phyloP scores from a whole-genome alignment of 2,888 invertebrate species.

The Ectemnius cavifrons region DNA sequence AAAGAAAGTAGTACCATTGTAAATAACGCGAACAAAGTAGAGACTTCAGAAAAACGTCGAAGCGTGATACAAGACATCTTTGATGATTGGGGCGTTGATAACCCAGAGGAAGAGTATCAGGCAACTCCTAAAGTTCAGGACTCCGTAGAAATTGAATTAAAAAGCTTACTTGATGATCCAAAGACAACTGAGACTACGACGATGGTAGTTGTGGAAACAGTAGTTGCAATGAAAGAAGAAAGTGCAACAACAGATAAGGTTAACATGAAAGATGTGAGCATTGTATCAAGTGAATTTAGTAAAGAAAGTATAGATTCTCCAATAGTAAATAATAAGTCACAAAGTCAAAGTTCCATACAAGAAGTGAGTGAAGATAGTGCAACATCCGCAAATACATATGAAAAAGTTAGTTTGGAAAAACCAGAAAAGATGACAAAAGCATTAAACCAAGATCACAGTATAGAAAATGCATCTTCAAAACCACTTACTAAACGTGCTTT shows the following conservation, averaged over 20 bases:
- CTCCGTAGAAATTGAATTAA: constrained; percentile 70
- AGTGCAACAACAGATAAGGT: not conserved
- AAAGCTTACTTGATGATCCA: constrained; percentile 69
- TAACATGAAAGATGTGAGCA: not conserved
- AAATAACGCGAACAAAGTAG: constrained; percentile 9
- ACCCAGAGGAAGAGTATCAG: constrained; percentile 66
- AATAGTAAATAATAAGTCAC: constrained; percentile 20
- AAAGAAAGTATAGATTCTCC: constrained; percentile 17
- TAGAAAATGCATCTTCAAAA: constrained; percentile 45
- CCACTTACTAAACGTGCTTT: constrained; percentile 25
- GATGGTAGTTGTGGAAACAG: constrained; percentile 27
- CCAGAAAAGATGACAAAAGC: constrained; percentile 23
- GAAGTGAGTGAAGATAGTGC: constrained; percentile 26
- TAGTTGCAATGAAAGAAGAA: constrained; percentile 17
- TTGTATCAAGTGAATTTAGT: not conserved
- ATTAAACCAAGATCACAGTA: constrained; percentile 16
- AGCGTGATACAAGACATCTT: constrained; percentile 76
- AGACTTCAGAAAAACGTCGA: constrained; percentile 59
- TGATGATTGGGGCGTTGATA: constrained; percentile 76
- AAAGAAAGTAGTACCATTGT: constrained; percentile 13
- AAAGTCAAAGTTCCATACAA: constrained; percentile 43
- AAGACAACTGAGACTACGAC: constrained; percentile 47
- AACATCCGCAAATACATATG: constrained; percentile 26
- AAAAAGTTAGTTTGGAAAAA: constrained; percentile 25
- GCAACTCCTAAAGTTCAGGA: constrained; percentile 60